phyloP scores from a whole-genome alignment of 2,113 vertebrate genomes.

The Apteryx owenii region DNA sequence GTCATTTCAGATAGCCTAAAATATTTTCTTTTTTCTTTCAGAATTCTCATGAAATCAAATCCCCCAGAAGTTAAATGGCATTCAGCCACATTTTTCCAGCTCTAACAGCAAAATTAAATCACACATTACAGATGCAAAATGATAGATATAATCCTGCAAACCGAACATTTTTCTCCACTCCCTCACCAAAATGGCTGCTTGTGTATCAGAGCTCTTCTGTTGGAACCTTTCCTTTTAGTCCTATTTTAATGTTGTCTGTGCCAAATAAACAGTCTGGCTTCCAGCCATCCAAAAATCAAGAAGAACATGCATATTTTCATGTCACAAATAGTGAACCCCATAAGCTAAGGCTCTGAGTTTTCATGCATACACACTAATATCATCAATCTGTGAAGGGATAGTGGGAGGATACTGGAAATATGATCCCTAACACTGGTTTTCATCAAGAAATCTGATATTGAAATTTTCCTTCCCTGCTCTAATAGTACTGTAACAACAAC shows the following conservation, averaged over 20 bases:
- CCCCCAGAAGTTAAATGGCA: neutral
- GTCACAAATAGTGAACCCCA: neutral
- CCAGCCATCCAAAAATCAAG: neutral
- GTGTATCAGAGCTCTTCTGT: neutral
- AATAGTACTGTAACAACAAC: neutral
- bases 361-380: neutral
- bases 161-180: neutral
- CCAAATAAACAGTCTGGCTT: neutral
- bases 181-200: neutral
- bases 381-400: neutral
- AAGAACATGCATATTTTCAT: neutral
- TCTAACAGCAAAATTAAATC: neutral
- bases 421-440: neutral
- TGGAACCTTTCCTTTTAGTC: neutral
- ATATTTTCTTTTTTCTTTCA: neutral
- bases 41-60: neutral
- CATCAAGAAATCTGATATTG: neutral
- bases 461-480: neutral
- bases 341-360: neutral
- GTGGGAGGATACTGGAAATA: neutral
- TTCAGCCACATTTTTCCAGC: neutral
- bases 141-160: neutral
- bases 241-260: neutral
- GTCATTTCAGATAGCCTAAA: neutral
- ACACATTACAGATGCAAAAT: constrained; percentile 21